Base-by-base conservation (phyloP, 2,888 invertebrate genomes). In the Drosophila meridiana region DNA sequence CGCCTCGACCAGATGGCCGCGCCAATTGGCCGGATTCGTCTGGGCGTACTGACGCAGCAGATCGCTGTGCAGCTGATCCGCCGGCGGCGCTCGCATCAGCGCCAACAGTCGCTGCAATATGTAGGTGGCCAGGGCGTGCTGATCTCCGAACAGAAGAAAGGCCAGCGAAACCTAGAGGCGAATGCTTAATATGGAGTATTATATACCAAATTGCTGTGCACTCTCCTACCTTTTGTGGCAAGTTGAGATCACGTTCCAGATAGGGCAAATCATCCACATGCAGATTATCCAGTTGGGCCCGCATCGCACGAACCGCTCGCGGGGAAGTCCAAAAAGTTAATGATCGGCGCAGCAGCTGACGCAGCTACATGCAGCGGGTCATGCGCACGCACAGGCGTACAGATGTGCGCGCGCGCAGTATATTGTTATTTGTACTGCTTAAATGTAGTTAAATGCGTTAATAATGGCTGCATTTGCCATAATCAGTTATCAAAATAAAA, bases 1-100 rank as follows among this genome's bases (percentile, higher is more conserved):
- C 0, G 94, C 94, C 91, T 95, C 95, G 0, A 95, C 67, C 1
- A 95, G 73, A 75, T 92, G 91, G 0, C 89, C 78, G 32, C 92
- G 91, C 95, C 95, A 95, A 26, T 91, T 80, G 2, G 60, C 52
- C 0, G 86, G 64, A 58, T 91, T 87, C 0, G 67, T 71, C 26
- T 89, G 78, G 0, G 92, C 85, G 76, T 92, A 93, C 55, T 89
- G 85, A 0, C 76, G 78, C 36, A 93, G 69, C 2, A 87, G 52
- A 60, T 87, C 78, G 38, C 78, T 81, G 6, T 80, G 55, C 38
- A 53, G 58, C 50, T 67, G 72, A 1, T 74, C 60, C 11, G 68
- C 9, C 0, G 20, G 26, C 0, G 69, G 67, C 8, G 76, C 63
- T 0, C 66, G 71, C 13, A 66, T 70, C n/a, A 91, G 50, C 0